Percentiles rank a stretch among this genome's conserved stretches.
phyloP scores from a whole-genome alignment of 2,113 vertebrate species.

The Hymenochirus boettgeri region DNA sequence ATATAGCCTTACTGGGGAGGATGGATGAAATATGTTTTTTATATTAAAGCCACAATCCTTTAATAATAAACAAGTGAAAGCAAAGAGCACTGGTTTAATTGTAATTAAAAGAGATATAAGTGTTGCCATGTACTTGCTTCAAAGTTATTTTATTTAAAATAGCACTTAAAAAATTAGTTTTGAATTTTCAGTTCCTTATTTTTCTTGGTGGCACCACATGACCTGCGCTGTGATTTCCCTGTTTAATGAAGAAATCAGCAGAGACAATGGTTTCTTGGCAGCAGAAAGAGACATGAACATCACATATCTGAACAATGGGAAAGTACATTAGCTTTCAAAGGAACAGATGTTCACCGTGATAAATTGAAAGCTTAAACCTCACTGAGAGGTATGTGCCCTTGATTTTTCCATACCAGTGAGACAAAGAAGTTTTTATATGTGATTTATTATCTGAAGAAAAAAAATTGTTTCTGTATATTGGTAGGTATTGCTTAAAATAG shows the following conservation, averaged over 20 bases:
- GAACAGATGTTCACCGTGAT: constrained; percentile 39
- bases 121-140: too few species aligned
- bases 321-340: constrained; percentile 34
- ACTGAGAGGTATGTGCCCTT: constrained; percentile 29
- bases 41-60: too few species aligned
- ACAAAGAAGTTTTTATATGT: not conserved
- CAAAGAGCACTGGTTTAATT: too few species aligned
- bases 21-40: too few species aligned
- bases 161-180: not conserved
- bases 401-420: constrained; percentile 7
- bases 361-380: constrained; percentile 38
- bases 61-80: too few species aligned
- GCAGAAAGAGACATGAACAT: constrained; percentile 33
- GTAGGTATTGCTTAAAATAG: too few species aligned
- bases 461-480: not conserved
- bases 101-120: too few species aligned
- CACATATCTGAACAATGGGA: constrained; percentile 25
- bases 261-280: constrained; percentile 29
- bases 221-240: constrained; percentile 25
- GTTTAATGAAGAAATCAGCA: constrained; percentile 37
- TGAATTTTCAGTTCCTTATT: constrained; percentile 14
- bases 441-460: not conserved
- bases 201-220: constrained; percentile 14
- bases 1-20: too few species aligned
- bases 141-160: too few species aligned